Conservation (phyloP, 64 coral and sea anemone species). For the Stylophora pistillata region DNA sequence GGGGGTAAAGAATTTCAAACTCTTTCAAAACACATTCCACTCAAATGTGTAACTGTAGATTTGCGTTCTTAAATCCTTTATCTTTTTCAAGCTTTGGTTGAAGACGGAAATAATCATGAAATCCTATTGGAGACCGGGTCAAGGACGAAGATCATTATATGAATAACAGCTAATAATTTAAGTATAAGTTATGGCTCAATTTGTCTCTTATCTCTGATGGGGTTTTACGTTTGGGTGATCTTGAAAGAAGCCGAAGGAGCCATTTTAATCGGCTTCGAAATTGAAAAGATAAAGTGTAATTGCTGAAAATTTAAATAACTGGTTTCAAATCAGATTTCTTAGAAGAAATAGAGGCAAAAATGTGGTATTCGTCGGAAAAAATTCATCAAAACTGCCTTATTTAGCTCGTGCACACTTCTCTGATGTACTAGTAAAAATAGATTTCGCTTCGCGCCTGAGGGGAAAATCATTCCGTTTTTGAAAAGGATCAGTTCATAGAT, state of each 20-base stretch:
- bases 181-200: neutral
- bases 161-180: conserved; percentile 5
- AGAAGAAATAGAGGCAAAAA: no score
- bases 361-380: no score
- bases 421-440: neutral
- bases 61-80: neutral
- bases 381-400: no score
- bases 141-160: neutral
- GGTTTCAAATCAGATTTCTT: neutral
- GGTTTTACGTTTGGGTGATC: conserved; percentile 9
- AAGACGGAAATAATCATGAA: neutral
- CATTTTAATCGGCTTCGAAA: neutral
- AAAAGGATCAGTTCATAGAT: neutral
- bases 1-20: conserved; percentile 31
- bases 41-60: neutral
- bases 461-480: neutral
- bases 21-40: neutral
- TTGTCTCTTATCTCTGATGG: neutral
- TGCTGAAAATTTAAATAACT: neutral
- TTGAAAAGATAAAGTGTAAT: neutral
- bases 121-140: neutral
- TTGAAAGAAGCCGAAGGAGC: conserved; percentile 14
- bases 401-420: no score
- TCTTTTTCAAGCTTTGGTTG: neutral
- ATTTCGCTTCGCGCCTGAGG: neutral